Percentiles rank a stretch among this genome's conserved stretches.
phyloP scores from a whole-genome alignment of 2,113 vertebrate species.

The Phylloscopus trochiloides region DNA sequence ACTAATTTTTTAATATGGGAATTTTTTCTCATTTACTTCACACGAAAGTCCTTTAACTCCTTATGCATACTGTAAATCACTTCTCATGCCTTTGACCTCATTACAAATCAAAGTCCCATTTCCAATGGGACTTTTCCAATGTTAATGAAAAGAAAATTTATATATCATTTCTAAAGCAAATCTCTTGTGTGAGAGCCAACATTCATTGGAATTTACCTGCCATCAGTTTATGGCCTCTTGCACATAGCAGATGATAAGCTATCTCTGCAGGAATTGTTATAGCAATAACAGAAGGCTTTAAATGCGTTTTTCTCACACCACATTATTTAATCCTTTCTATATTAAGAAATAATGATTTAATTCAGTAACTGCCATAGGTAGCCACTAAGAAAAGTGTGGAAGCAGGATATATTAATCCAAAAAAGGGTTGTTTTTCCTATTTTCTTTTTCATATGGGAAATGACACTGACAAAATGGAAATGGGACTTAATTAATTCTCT shows the following conservation, averaged over 20 bases:
- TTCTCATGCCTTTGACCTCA: conserved; percentile 26
- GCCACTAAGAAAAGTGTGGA: neutral
- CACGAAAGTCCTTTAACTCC: neutral
- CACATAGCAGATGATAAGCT: neutral
- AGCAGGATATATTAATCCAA: neutral
- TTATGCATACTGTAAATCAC: conserved; percentile 26
- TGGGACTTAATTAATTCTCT: neutral
- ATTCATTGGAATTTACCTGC: neutral
- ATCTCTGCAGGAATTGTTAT: neutral
- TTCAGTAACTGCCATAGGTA: neutral
- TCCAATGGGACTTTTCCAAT: neutral
- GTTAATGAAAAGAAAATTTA: conserved; percentile 29
- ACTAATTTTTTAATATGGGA: conserved; percentile 21
- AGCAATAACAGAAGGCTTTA: neutral
- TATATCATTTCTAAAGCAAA: conserved; percentile 6
- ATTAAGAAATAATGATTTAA: neutral
- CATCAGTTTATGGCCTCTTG: neutral
- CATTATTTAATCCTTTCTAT: neutral
- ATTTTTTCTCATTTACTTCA: conserved; percentile 36
- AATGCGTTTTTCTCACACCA: neutral
- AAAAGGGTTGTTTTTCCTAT: neutral
- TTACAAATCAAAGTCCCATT: neutral
- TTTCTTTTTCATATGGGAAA: conserved; percentile 4
- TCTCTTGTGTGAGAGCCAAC: neutral
- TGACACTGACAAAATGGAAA: neutral